Conservation (phyloP, 2,113 vertebrate genomes). For the Carassius carassius region DNA sequence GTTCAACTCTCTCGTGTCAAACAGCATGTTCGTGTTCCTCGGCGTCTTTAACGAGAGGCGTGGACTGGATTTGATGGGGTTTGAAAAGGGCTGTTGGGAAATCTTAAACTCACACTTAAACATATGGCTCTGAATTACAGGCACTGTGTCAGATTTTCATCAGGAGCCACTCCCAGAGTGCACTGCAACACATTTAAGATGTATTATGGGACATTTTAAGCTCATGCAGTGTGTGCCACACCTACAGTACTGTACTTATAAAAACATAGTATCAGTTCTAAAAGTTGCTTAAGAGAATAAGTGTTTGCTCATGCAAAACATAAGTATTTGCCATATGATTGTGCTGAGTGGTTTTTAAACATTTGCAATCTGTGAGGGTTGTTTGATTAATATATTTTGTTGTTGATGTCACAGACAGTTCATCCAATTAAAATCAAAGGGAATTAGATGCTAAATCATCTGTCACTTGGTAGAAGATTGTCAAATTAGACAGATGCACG, state of each 20-base stretch:
- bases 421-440: no score
- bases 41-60: neutral
- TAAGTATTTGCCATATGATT: no score
- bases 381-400: no score
- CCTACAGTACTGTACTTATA: neutral
- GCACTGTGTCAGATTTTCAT: neutral
- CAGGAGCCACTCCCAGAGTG: neutral
- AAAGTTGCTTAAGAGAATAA: no score
- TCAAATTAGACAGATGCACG: no score
- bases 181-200: neutral
- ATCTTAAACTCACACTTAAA: constrained; percentile 11
- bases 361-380: neutral
- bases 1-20: neutral
- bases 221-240: no score
- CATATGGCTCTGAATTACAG: constrained; percentile 2
- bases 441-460: no score
- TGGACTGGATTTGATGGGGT: neutral
- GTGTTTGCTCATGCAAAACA: no score
- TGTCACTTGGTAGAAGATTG: no score
- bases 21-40: neutral
- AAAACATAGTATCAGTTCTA: neutral
- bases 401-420: no score
- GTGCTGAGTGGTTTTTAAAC: neutral
- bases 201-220: neutral
- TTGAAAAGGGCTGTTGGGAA: neutral